A percentile compares a stretch with the other conserved stretches of the same genome.
phyloP scores from a whole-genome alignment of 2,797 vertebrate species.

The Microchirus variegatus region DNA sequence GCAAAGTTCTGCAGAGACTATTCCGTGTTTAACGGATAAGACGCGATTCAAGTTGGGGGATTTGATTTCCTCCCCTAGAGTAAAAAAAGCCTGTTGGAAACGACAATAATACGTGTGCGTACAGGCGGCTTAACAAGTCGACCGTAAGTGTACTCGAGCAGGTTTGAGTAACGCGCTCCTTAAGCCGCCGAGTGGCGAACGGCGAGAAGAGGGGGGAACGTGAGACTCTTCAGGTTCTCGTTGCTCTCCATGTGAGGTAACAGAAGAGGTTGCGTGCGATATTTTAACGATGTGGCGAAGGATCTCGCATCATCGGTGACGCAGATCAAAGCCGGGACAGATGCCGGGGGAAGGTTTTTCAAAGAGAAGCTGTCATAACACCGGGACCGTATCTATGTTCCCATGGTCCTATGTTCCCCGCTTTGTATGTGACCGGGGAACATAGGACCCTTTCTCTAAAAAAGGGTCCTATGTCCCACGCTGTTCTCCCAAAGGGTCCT shows the following conservation, averaged over 20 bases:
- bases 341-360: slow-evolving; percentile 65
- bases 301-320: slow-evolving; percentile 55
- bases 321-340: slow-evolving; percentile 53
- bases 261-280: slow-evolving; percentile 41
- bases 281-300: too few species aligned
- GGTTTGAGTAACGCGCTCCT: slow-evolving; percentile 41
- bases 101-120: slow-evolving; percentile 6
- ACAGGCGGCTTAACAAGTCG: slow-evolving; percentile 33
- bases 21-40: slow-evolving; percentile 23
- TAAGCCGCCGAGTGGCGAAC: slow-evolving; percentile 38
- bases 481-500: too few species aligned
- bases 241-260: slow-evolving; percentile 43
- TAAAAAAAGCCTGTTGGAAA: slow-evolving; percentile 24
- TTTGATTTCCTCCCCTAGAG: slow-evolving; percentile 29
- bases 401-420: too few species aligned
- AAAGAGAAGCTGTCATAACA: slow-evolving; percentile 54
- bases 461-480: too few species aligned
- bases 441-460: too few species aligned
- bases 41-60: slow-evolving; percentile 11
- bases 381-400: too few species aligned
- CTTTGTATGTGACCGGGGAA: too few species aligned
- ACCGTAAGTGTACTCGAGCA: slow-evolving; percentile 45
- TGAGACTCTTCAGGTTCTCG: slow-evolving; percentile 41
- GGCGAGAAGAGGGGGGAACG: slow-evolving; percentile 42
- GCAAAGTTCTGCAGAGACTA: slow-evolving; percentile 12